Percentiles rank a stretch among this genome's conserved stretches.
phyloP scores from a whole-genome alignment of 2,113 vertebrate genomes.

The Corydoras maculifer region DNA sequence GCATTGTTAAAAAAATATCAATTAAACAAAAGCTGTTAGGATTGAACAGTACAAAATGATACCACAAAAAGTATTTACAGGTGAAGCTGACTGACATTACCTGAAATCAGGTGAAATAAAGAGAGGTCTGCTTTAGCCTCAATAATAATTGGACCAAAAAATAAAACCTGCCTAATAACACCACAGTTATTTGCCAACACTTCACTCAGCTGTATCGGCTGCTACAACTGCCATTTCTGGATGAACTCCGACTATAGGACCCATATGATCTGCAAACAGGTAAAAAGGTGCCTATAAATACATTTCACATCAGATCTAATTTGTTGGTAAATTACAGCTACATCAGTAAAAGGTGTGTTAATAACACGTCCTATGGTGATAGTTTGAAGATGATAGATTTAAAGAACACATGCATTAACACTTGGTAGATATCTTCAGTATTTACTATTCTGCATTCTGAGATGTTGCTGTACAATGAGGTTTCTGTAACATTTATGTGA shows the following conservation, averaged over 20 bases:
- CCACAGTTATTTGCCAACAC: not conserved
- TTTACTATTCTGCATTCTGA: too few relatives aligned
- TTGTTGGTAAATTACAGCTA: too few relatives aligned
- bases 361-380: too few relatives aligned
- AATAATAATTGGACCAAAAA: not conserved
- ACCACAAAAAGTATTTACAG: conserved; percentile 44
- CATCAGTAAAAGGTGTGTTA: too few relatives aligned
- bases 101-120: conserved; percentile 5
- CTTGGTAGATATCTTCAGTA: too few relatives aligned
- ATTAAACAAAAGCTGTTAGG: conserved; percentile 32
- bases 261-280: conserved; percentile 69
- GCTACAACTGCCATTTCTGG: conserved; percentile 79
- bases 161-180: not conserved
- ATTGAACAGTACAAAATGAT: conserved; percentile 17
- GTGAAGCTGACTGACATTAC: conserved; percentile 17
- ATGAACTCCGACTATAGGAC: conserved; percentile 86
- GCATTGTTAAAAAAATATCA: conserved; percentile 46
- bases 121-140: not conserved
- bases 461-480: too few relatives aligned
- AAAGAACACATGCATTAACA: too few relatives aligned
- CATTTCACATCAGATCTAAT: too few relatives aligned
- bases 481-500: too few relatives aligned
- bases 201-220: conserved; percentile 83
- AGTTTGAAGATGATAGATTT: too few relatives aligned
- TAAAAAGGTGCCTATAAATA: not conserved